phyloP scores from a whole-genome alignment of 2,888 invertebrate genomes.

The Thymelicus lineola region DNA sequence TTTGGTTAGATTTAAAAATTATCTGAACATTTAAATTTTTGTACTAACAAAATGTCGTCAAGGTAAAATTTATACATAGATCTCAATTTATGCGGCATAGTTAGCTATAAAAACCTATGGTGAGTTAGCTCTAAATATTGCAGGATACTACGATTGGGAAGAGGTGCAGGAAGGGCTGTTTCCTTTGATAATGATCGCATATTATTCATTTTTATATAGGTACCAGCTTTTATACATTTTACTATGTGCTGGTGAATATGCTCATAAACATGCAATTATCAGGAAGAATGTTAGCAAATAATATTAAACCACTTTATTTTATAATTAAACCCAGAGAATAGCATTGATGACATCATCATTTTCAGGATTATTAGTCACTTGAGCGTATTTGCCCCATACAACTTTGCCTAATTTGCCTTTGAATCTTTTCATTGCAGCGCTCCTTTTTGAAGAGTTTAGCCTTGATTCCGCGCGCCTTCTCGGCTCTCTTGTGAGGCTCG shows the following conservation, averaged over 20 bases:
- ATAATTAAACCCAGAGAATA: conserved; percentile 94
- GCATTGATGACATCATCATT: conserved; percentile 99
- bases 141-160: neutral
- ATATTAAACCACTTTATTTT: conserved; percentile 15
- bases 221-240: too few relatives aligned
- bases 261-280: too few relatives aligned
- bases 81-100: neutral
- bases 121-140: neutral
- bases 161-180: too few relatives aligned
- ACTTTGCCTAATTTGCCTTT: conserved; percentile 99
- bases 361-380: conserved; percentile 99
- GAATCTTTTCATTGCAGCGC: conserved; percentile 98
- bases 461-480: conserved; percentile 97
- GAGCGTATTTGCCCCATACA: conserved; percentile 99
- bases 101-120: neutral
- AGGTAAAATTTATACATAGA: too few relatives aligned
- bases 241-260: too few relatives aligned
- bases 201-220: too few relatives aligned
- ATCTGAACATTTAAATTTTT: too few relatives aligned
- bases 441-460: conserved; percentile 99
- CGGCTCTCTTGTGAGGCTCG: conserved; percentile 95
- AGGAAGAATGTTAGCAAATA: too few relatives aligned
- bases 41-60: too few relatives aligned
- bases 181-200: too few relatives aligned
- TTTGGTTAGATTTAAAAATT: too few relatives aligned